A percentile compares a stretch with the other conserved stretches of the same genome.
phyloP scores from a whole-genome alignment of 2,113 vertebrate species.

The Scophthalmus maximus region DNA sequence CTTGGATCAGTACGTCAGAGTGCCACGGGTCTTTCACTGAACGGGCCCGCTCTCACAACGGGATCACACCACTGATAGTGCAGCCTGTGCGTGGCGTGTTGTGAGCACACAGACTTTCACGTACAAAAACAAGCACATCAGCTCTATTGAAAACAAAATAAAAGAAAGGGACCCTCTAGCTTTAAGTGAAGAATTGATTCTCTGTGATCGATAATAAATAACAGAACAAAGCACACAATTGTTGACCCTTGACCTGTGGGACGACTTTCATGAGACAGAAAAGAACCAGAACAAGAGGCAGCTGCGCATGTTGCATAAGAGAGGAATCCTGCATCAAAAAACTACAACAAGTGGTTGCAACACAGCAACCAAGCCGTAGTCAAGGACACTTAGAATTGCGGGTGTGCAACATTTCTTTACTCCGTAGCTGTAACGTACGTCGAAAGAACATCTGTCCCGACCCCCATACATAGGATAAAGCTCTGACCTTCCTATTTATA shows the following conservation, averaged over 20 bases:
- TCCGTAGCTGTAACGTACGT: no score
- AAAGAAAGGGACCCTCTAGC: background rate
- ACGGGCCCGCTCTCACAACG: no score
- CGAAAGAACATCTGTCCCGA: background rate
- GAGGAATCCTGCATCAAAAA: background rate
- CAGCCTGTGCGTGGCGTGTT: background rate
- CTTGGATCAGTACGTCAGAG: background rate
- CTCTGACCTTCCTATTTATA: background rate
- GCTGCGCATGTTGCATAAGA: constrained; percentile 28
- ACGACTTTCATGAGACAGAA: constrained; percentile 9
- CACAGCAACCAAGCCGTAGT: background rate
- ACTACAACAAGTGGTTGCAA: no score
- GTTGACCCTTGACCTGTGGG: constrained; percentile 7
- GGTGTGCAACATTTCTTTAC: background rate
- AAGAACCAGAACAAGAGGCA: constrained; percentile 2
- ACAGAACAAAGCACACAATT: constrained; percentile 20
- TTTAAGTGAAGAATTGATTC: background rate
- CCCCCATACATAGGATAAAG: background rate
- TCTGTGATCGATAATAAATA: background rate
- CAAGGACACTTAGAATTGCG: background rate
- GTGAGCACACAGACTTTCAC: background rate
- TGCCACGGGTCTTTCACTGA: background rate
- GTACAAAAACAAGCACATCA: background rate
- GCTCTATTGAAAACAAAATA: background rate
- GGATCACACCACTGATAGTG: constrained; percentile 3